These are phyloP conservation scores for Limnephilus rhombicus DNA, from an alignment of 2,888 invertebrate species.

Conservation along the genomic window DNA sequence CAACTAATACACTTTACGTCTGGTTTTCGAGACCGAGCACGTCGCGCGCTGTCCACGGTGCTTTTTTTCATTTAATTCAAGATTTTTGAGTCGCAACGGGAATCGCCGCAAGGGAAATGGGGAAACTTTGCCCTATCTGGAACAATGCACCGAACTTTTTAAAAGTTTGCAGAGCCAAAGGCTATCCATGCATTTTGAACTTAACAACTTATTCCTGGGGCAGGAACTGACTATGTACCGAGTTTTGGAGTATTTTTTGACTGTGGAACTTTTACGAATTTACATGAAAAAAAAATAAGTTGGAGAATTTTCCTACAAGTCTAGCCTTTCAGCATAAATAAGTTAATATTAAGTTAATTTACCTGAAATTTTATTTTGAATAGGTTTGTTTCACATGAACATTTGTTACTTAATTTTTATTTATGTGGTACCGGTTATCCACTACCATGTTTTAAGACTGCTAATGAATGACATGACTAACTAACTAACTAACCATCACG, in stretches of 20 bases:
- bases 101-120: neutral
- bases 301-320: neutral
- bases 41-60: neutral
- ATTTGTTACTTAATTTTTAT: too few species aligned
- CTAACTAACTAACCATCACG: too few species aligned
- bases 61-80: neutral
- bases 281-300: neutral
- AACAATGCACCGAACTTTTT: slow-evolving; percentile 8
- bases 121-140: neutral
- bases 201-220: neutral
- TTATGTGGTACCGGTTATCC: too few species aligned
- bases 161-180: neutral
- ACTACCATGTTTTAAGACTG: too few species aligned
- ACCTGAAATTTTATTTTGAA: too few species aligned
- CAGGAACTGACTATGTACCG: neutral
- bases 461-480: too few species aligned
- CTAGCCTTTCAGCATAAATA: neutral
- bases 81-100: neutral
- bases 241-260: neutral
- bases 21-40: neutral
- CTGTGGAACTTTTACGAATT: neutral
- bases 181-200: slow-evolving; percentile 13
- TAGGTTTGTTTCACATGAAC: too few species aligned
- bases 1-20: neutral
- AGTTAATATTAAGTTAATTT: too few species aligned